Evolutionary conservation across 2,113 vertebrate species (phyloP), one percentile per base, ranked within the genome.

Genomic region (Trochalopteron elliotii): DNA sequence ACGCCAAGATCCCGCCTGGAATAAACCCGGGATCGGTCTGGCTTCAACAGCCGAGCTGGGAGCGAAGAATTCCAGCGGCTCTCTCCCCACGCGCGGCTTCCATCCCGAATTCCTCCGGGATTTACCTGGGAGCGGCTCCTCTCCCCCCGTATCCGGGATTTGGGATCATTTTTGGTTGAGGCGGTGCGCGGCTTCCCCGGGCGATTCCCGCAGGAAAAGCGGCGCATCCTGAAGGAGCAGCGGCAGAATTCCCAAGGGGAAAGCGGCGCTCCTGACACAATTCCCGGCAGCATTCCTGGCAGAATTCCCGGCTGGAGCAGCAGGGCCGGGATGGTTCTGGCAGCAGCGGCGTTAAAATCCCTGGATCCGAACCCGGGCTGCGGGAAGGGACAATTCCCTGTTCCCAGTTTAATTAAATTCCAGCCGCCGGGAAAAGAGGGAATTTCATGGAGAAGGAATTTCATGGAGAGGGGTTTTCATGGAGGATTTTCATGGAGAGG

Each of bases 1-100:
- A 25, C 1, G 5, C 12, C 0, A 31, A 37, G 33, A 20, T 42
- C 57, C 37, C 5, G 33, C 9, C 4, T n/a, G 77, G 47, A 70
- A 42, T 5, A 23, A 33, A 1, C 11, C 21, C 2, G 14, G 3
- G 2, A 28, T 18, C 59, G 0, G 7, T 3, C 15, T 5, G 11
- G 1, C 20, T 52, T 9, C 21, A 19, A 10, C 61, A 2, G 19
- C 49, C 12, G 45, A 2, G 19, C 49, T 10, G 40, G 15, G 4
- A 59, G 25, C 24, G 3, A 15, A 33, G 71, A 8, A 47, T 53
- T 63, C 37, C 88, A 16, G 37, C 40, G 16, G 50, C 77, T 31
- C 70, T 47, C 44, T 33, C 13, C 37, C 3, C 4, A 4, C 0
- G 1, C 44, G 21, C 24, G 5, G 49, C 55, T 40, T 8, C 64